A percentile compares a stretch with the other conserved stretches of the same genome.
Evolutionary conservation across 2,797 vertebrate species (phyloP).

Genomic region (Chromobotia macracanthus): DNA sequence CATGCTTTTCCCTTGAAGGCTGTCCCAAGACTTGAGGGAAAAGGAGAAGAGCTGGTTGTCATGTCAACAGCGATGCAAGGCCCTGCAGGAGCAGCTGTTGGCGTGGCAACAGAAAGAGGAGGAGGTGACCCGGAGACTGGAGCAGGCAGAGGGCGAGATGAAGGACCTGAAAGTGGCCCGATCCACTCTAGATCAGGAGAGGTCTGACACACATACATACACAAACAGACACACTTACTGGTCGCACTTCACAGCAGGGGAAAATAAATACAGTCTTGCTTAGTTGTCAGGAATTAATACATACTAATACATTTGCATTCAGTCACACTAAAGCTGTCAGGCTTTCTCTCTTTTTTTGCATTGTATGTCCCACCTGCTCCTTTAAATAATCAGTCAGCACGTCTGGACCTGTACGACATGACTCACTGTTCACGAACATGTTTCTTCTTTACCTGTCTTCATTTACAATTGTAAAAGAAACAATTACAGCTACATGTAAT

Average conservation of each 20-base stretch:
- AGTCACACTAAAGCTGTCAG: conserved; percentile 14
- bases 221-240: conserved; percentile 7
- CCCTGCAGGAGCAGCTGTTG: conserved; percentile 80
- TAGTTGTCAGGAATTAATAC: background rate
- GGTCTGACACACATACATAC: conserved; percentile 67
- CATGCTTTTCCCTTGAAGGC: conserved; percentile 69
- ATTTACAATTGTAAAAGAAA: conserved; percentile 17
- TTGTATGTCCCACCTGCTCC: conserved; percentile 28
- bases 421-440: conserved; percentile 13
- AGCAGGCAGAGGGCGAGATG: conserved; percentile 76
- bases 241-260: conserved; percentile 25
- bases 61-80: conserved; percentile 80
- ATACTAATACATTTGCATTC: conserved; percentile 9
- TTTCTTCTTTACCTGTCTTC: conserved; percentile 36
- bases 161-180: conserved; percentile 73
- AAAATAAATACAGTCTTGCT: conserved; percentile 1
- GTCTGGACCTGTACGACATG: conserved; percentile 26
- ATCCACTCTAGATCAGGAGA: conserved; percentile 77
- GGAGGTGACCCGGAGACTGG: conserved; percentile 73
- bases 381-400: background rate
- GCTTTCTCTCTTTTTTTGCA: background rate
- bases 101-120: conserved; percentile 79
- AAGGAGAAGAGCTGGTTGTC: conserved; percentile 80
- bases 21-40: conserved; percentile 81
- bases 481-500: background rate